Conservation (phyloP, 2,113 vertebrate genomes). For the Pseudonaja textilis region DNA sequence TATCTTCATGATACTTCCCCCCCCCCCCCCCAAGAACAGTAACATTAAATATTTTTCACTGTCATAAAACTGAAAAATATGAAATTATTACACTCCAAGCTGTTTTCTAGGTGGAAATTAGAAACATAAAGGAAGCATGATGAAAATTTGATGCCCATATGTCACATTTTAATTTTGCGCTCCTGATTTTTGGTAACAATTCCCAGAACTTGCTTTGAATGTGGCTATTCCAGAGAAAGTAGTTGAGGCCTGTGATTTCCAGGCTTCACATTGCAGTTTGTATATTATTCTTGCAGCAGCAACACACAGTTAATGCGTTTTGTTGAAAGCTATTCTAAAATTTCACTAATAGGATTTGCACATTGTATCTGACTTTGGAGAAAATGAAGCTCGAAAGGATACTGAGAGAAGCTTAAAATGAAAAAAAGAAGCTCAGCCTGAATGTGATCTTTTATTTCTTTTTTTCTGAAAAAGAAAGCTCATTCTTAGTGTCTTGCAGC, state of each 20-base stretch:
- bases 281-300: background rate
- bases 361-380: background rate
- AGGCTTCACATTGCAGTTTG: background rate
- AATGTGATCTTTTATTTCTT: slow-evolving; percentile 9
- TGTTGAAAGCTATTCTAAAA: background rate
- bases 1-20: background rate
- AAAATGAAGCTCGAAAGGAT: slow-evolving; percentile 2
- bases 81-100: background rate
- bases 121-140: background rate
- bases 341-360: background rate
- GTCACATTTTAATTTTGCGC: background rate
- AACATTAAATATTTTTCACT: background rate
- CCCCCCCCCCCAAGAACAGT: background rate
- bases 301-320: background rate
- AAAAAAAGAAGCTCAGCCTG: background rate
- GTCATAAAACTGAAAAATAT: background rate
- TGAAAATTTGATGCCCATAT: background rate
- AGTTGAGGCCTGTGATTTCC: background rate
- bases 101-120: background rate
- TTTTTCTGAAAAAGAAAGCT: slow-evolving; percentile 9
- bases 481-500: background rate
- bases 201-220: background rate
- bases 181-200: background rate
- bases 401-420: background rate
- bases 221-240: background rate